Conservation (phyloP, 2,113 vertebrate genomes). For the Phyllostomus hastatus region DNA sequence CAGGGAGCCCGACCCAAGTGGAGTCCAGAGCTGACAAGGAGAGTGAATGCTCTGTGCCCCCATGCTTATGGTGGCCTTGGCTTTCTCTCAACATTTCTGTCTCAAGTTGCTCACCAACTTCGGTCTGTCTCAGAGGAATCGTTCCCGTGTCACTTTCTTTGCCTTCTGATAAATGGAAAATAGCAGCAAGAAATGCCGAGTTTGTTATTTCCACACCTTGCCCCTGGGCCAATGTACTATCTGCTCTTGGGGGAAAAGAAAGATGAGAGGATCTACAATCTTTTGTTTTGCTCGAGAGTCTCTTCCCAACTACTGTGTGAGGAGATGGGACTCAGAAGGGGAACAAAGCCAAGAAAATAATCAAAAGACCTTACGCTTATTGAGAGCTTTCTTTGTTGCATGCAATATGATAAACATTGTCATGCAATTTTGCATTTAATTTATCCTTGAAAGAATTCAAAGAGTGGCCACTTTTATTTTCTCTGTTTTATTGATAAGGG, state of each 20-base stretch:
- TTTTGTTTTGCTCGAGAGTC: not conserved
- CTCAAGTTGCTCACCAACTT: not conserved
- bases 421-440: not conserved
- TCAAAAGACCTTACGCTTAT: not conserved
- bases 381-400: not conserved
- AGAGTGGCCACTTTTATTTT: not conserved
- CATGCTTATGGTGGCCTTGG: accelerated
- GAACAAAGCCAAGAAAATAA: not conserved
- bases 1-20: too few relatives aligned
- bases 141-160: not conserved
- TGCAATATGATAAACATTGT: not conserved
- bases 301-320: not conserved
- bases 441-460: not conserved
- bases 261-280: not conserved
- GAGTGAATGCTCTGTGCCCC: not conserved
- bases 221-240: not conserved
- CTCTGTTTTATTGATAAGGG: not conserved
- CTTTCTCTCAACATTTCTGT: not conserved
- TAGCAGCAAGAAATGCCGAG: not conserved
- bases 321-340: not conserved
- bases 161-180: not conserved
- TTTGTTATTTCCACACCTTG: not conserved
- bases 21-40: not conserved
- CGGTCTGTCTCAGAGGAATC: not conserved
- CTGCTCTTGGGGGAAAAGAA: not conserved